A percentile compares a stretch with the other conserved stretches of the same genome.
These are phyloP conservation scores for Philereme transversata DNA, from an alignment of 2,888 invertebrate genomes.

Conservation along the genomic window DNA sequence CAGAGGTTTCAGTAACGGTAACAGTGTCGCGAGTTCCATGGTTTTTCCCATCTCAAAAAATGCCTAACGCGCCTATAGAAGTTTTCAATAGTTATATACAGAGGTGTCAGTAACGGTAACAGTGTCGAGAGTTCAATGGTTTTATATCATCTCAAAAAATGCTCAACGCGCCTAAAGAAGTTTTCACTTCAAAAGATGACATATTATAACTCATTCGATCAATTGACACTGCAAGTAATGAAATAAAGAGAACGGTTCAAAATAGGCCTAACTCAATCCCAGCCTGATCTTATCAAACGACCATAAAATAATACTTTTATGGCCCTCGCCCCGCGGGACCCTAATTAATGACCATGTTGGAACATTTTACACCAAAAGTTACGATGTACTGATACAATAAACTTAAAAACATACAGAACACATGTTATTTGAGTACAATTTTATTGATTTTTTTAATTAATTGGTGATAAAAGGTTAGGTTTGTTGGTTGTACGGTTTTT, in stretches of 20 bases:
- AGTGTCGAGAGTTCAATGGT: no score
- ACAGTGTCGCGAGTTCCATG: no score
- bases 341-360: constrained; percentile 73
- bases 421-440: constrained; percentile 68
- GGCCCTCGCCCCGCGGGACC: constrained; percentile 56
- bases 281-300: constrained; percentile 57
- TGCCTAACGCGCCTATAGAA: no score
- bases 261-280: constrained; percentile 34
- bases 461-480: constrained; percentile 52
- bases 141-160: no score
- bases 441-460: constrained; percentile 68
- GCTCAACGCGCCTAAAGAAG: no score
- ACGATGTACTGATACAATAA: constrained; percentile 61
- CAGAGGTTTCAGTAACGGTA: no score
- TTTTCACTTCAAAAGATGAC: constrained; percentile 12
- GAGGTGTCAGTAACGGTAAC: no score
- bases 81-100: no score
- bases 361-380: constrained; percentile 67
- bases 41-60: no score
- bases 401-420: constrained; percentile 61
- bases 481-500: constrained; percentile 42
- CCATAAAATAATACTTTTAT: constrained; percentile 68
- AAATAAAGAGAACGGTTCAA: constrained; percentile 15
- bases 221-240: constrained; percentile 27
- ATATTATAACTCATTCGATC: constrained; percentile 15